A percentile compares a stretch with the other conserved stretches of the same genome.
Conservation (phyloP, 2,113 vertebrate species). For the Collichthys lucidus region DNA sequence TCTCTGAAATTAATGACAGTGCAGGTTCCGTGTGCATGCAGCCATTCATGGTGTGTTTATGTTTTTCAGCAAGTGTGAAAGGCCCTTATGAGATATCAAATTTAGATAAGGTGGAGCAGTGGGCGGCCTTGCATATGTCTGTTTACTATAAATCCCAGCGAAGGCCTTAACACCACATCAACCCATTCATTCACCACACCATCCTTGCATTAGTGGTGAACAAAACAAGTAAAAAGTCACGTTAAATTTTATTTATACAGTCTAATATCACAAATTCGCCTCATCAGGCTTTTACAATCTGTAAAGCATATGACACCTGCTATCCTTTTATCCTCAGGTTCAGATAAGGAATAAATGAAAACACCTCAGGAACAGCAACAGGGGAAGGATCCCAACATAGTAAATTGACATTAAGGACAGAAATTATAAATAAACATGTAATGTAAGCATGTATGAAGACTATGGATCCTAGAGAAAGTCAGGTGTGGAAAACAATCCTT, state of each 20-base stretch:
- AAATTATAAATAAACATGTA: background rate
- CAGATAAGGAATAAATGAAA: background rate
- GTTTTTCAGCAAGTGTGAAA: slow-evolving; percentile 70
- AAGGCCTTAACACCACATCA: slow-evolving; percentile 44
- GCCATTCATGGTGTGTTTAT: slow-evolving; percentile 62
- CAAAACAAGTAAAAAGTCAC: background rate
- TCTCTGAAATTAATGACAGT: slow-evolving; percentile 76
- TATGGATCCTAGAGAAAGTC: background rate
- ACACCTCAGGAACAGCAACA: background rate
- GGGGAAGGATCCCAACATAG: background rate
- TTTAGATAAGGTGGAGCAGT: slow-evolving; percentile 72
- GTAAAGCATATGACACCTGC: background rate
- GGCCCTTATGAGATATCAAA: slow-evolving; percentile 74
- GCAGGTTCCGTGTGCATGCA: slow-evolving; percentile 64
- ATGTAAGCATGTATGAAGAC: background rate
- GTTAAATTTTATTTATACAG: background rate
- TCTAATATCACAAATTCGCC: background rate
- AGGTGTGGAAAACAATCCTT: background rate
- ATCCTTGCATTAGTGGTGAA: background rate
- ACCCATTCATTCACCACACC: slow-evolving; percentile 29
- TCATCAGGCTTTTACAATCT: background rate
- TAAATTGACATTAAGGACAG: background rate
- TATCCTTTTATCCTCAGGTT: background rate
- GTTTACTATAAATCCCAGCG: slow-evolving; percentile 62
- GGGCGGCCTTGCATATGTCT: slow-evolving; percentile 73